These are phyloP conservation scores for Bacillus rossius DNA, from an alignment of 1,140 invertebrate species.

Conservation along the genomic window DNA sequence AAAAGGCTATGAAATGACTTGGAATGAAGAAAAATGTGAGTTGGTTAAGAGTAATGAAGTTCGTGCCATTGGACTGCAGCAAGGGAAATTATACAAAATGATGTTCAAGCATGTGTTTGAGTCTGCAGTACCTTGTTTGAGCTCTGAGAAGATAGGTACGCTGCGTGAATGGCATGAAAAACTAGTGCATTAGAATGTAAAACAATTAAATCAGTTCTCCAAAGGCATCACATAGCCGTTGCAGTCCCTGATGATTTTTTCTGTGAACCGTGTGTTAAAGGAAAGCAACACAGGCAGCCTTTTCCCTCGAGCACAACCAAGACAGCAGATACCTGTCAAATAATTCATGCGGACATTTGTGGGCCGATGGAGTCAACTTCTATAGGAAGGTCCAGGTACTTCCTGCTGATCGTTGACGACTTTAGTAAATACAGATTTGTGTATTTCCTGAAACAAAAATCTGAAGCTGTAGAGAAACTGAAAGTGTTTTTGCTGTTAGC, in stretches of 20 bases:
- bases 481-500: constrained; percentile 1
- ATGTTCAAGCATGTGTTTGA: no score
- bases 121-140: no score
- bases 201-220: background rate
- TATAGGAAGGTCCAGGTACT: constrained; percentile 30
- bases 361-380: constrained; percentile 32
- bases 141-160: no score
- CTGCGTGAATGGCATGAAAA: constrained; percentile 2
- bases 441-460: constrained; percentile 6
- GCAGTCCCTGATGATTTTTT: background rate
- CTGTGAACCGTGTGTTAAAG: no score
- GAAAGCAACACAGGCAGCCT: background rate
- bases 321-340: constrained; percentile 20
- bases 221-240: background rate
- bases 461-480: constrained; percentile 20
- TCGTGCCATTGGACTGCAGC: no score
- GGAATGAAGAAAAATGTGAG: no score
- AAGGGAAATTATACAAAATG: no score
- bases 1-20: no score
- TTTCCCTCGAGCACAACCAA: background rate
- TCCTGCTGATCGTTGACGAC: constrained; percentile 36
- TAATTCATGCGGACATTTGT: constrained; percentile 35
- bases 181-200: constrained; percentile 2
- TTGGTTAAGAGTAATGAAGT: no score
- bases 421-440: constrained; percentile 24